phyloP scores from a whole-genome alignment of 2,797 vertebrate genomes.

The Hoplostethus mediterraneus region DNA sequence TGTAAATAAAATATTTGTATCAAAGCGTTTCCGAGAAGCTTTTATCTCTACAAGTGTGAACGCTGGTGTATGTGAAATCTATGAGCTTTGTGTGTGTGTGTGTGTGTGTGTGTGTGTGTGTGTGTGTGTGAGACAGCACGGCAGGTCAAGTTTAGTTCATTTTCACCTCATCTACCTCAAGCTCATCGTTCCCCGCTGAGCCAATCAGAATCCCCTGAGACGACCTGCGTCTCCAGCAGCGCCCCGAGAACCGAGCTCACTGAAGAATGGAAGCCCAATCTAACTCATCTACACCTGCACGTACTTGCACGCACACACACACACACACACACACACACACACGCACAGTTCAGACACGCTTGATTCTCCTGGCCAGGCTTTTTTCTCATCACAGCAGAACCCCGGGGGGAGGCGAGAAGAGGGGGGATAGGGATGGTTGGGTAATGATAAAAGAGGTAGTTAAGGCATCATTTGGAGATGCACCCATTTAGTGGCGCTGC shows the following conservation, averaged over 20 bases:
- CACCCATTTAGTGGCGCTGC: constrained; percentile 54
- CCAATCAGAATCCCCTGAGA: constrained; percentile 78
- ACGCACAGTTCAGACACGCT: constrained; percentile 34
- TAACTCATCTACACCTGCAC: constrained; percentile 42
- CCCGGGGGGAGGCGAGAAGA: constrained; percentile 44
- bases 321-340: constrained; percentile 12
- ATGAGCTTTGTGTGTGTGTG: constrained; percentile 7
- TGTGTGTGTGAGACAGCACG: neutral
- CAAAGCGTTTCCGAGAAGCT: constrained; percentile 37
- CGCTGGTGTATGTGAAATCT: constrained; percentile 4
- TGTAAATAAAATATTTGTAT: constrained; percentile 58
- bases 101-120: neutral
- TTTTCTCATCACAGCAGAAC: constrained; percentile 54
- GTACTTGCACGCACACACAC: constrained; percentile 35
- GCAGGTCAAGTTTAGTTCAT: constrained; percentile 74
- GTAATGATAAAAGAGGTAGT: constrained; percentile 75
- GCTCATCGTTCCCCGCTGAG: constrained; percentile 69
- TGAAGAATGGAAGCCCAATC: constrained; percentile 57
- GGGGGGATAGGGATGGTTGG: constrained; percentile 70
- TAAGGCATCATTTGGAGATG: constrained; percentile 63
- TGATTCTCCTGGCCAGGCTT: constrained; percentile 38
- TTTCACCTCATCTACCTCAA: constrained; percentile 75
- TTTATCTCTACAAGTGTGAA: constrained; percentile 53
- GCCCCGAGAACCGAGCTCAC: constrained; percentile 58
- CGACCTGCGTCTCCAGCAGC: constrained; percentile 68